phyloP scores from a whole-genome alignment of 1,140 invertebrate species.

The Drosophila subobscura region DNA sequence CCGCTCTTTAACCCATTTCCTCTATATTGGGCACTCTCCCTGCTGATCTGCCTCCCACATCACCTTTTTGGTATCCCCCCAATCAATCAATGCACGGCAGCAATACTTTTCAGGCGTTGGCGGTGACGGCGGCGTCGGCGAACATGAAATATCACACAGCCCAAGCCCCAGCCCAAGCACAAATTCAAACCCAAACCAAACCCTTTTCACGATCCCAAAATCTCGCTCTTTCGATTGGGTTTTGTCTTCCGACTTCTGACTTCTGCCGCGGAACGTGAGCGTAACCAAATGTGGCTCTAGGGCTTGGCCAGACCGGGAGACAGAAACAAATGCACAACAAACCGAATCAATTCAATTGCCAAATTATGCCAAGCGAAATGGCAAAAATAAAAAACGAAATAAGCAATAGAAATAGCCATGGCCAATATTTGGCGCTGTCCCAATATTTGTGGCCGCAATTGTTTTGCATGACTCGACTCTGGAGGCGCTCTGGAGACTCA shows the following conservation, averaged over 20 bases:
- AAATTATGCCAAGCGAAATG: constrained; percentile 73
- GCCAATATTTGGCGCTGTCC: constrained; percentile 69
- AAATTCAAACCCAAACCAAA: constrained; percentile 45
- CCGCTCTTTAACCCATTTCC: too few relatives aligned
- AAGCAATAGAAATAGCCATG: constrained; percentile 30
- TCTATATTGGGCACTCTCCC: too few relatives aligned
- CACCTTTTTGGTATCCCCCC: constrained; percentile 1
- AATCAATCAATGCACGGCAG: constrained; percentile 68
- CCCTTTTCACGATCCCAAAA: constrained; percentile 73
- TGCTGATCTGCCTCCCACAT: too few relatives aligned
- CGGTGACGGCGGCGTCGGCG: constrained; percentile 69
- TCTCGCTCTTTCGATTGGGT: constrained; percentile 38
- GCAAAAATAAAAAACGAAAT: constrained; percentile 6
- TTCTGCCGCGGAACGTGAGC: constrained; percentile 73
- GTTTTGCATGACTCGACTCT: constrained; percentile 69
- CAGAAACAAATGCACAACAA: constrained; percentile 16
- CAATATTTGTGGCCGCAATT: constrained; percentile 79
- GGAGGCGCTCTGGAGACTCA: constrained; percentile 13
- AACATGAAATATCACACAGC: constrained; percentile 76
- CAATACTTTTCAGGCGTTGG: constrained; percentile 63
- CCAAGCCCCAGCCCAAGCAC: background rate
- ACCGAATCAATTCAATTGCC: constrained; percentile 78
- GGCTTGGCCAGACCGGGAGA: constrained; percentile 59
- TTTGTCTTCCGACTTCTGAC: constrained; percentile 53
- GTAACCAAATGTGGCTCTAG: constrained; percentile 78